These are phyloP conservation scores for Euplexia lucipara DNA, from an alignment of 2,888 invertebrate genomes.

Conservation along the genomic window DNA sequence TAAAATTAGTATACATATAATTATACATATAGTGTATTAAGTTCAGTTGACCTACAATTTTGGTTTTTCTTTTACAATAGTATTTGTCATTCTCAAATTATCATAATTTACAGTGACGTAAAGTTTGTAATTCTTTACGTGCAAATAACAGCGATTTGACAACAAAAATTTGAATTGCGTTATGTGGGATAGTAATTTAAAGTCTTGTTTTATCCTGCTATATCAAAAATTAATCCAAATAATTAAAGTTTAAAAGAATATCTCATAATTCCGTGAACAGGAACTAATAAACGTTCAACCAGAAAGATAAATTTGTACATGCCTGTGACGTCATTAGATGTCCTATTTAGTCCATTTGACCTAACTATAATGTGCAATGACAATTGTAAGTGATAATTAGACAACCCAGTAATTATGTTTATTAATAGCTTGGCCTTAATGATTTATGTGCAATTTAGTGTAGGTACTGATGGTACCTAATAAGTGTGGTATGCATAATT, in stretches of 20 bases:
- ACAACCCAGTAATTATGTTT: slow-evolving; percentile 42
- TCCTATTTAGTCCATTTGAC: slow-evolving; percentile 39
- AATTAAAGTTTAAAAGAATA: background rate
- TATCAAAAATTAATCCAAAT: background rate
- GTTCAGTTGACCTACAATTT: no score
- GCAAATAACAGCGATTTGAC: no score
- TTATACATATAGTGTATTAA: no score
- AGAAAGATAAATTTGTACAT: slow-evolving; percentile 11
- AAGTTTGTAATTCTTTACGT: no score
- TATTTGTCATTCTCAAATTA: no score
- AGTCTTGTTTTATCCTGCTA: no score
- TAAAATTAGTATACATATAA: no score
- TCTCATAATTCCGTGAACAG: slow-evolving; percentile 5
- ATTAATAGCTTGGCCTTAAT: slow-evolving; percentile 46
- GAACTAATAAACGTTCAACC: slow-evolving; percentile 5
- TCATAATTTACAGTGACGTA: no score
- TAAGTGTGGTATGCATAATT: slow-evolving; percentile 14
- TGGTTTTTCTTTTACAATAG: no score
- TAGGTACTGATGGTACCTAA: background rate
- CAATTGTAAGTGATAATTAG: slow-evolving; percentile 50
- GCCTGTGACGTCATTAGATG: slow-evolving; percentile 44
- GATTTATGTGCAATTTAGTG: slow-evolving; percentile 40
- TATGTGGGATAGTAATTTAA: no score
- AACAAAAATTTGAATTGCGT: no score
- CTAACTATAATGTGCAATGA: slow-evolving; percentile 31